phyloP scores from a whole-genome alignment of 2,797 vertebrate species.

The Aplochiton taeniatus region DNA sequence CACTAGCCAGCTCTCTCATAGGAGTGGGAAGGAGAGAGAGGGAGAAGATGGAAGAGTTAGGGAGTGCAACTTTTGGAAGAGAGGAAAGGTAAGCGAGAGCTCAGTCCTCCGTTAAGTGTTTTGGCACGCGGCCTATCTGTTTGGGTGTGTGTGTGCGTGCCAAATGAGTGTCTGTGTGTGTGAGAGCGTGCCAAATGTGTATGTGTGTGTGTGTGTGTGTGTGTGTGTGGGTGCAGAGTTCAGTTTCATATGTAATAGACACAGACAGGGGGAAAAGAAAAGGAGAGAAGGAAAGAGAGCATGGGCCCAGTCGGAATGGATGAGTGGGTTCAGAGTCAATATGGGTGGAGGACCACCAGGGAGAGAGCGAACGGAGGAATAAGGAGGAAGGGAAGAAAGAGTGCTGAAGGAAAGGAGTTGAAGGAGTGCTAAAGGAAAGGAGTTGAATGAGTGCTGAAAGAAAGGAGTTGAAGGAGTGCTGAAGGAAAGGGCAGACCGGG shows the following conservation, averaged over 20 bases:
- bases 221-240: constrained; percentile 45
- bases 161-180: constrained; percentile 3
- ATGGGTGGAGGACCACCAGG: too few relatives aligned
- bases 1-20: constrained; percentile 28
- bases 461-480: too few relatives aligned
- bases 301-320: too few relatives aligned
- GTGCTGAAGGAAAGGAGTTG: too few relatives aligned
- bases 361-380: constrained; percentile 20
- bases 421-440: too few relatives aligned
- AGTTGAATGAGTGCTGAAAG: too few relatives aligned
- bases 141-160: constrained; percentile 23
- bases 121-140: constrained; percentile 26
- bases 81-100: constrained; percentile 3
- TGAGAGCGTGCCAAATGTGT: constrained; percentile 10
- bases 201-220: neutral
- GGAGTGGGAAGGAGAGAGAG: constrained; percentile 26
- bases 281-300: constrained; percentile 42
- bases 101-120: too few relatives aligned
- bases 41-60: constrained; percentile 29
- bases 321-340: too few relatives aligned
- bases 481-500: too few relatives aligned
- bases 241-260: constrained; percentile 69
- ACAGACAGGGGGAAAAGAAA: constrained; percentile 57
- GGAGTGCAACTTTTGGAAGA: constrained; percentile 14
- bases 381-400: constrained; percentile 42